Evolutionary conservation across 2,113 vertebrate species (phyloP).

Genomic region (Desmodus rotundus): DNA sequence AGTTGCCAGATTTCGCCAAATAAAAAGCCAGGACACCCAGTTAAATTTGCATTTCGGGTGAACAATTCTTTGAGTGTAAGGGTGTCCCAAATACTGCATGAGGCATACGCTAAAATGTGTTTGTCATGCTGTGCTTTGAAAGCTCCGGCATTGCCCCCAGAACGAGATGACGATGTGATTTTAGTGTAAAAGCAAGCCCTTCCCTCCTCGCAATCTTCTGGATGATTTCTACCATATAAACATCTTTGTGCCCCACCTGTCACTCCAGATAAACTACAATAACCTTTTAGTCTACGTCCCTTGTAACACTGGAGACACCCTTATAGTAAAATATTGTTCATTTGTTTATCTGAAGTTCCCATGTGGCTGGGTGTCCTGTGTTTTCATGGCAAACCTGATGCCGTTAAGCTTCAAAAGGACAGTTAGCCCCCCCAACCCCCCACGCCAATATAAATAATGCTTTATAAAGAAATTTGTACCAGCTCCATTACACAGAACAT

Average conservation of each 20-base stretch:
- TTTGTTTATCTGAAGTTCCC: background rate
- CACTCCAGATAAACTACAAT: background rate
- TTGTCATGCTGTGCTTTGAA: background rate
- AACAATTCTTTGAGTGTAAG: background rate
- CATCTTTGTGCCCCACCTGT: background rate
- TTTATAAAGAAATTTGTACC: background rate
- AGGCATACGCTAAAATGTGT: background rate
- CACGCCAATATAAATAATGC: background rate
- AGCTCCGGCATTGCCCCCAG: background rate
- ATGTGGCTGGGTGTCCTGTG: background rate
- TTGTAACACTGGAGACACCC: background rate
- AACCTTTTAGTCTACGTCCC: background rate
- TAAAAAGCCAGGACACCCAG: background rate
- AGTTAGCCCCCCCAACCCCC: background rate
- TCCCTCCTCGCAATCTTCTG: background rate
- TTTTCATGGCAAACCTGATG: background rate
- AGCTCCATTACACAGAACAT: background rate
- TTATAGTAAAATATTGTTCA: background rate
- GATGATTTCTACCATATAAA: background rate
- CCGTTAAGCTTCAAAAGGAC: background rate
- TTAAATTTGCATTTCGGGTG: background rate
- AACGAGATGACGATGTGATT: background rate
- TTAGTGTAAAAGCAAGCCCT: background rate
- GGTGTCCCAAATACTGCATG: background rate
- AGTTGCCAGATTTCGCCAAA: background rate